A percentile compares a stretch with the other conserved stretches of the same genome.
phyloP scores from a whole-genome alignment of 2,113 vertebrate genomes.

The Macquaria ambigua region DNA sequence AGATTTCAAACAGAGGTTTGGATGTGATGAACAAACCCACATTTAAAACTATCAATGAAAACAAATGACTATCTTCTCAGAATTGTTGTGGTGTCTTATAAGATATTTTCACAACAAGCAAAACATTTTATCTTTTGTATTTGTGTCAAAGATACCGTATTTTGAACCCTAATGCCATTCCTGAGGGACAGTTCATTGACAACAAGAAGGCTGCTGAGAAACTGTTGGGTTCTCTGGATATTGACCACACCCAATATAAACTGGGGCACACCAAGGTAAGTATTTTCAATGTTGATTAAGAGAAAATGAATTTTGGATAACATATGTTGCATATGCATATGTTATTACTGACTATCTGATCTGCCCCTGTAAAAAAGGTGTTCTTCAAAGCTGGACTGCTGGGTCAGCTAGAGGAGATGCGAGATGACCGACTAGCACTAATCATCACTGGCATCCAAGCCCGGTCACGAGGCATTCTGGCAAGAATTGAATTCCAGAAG shows the following conservation, averaged over 20 bases:
- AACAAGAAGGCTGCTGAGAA: constrained; percentile 89
- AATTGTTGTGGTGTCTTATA: background rate
- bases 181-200: constrained; percentile 91
- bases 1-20: constrained; percentile 80
- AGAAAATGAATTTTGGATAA: background rate
- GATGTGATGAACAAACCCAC: background rate
- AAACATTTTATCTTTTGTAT: background rate
- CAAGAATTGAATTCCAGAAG: constrained; percentile 91
- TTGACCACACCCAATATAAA: constrained; percentile 88
- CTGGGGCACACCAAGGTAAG: constrained; percentile 89
- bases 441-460: constrained; percentile 91
- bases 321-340: background rate
- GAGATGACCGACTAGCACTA: constrained; percentile 89
- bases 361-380: constrained; percentile 58
- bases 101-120: background rate
- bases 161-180: constrained; percentile 63
- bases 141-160: constrained; percentile 78
- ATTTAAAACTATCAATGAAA: background rate
- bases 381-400: constrained; percentile 90
- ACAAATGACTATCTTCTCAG: background rate
- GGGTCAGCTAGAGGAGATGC: constrained; percentile 91
- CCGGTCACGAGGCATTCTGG: constrained; percentile 87
- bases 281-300: background rate
- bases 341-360: background rate
- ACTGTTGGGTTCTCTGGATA: constrained; percentile 83